phyloP scores from a whole-genome alignment of 1,140 invertebrate species.

The Rhagoletis pomonella region DNA sequence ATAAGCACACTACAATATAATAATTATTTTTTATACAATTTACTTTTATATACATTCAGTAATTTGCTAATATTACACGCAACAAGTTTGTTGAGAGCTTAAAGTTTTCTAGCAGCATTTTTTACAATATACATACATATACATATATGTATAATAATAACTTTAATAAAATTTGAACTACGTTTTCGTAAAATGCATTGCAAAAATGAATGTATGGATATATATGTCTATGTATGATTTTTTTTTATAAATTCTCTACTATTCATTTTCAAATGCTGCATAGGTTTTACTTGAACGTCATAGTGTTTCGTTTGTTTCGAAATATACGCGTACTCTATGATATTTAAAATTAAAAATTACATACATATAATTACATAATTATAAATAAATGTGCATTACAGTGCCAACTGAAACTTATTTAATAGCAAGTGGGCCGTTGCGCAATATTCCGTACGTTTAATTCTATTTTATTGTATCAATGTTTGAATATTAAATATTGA shows the following conservation, averaged over 20 bases:
- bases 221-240: no score
- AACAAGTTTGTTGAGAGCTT: background rate
- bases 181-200: background rate
- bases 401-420: background rate
- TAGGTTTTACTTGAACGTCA: background rate
- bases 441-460: background rate
- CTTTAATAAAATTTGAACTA: background rate
- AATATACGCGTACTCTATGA: constrained; percentile 16
- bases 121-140: constrained; percentile 7
- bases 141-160: constrained; percentile 66
- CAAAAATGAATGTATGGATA: background rate
- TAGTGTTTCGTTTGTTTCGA: background rate
- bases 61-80: constrained; percentile 54
- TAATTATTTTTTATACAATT: constrained; percentile 56
- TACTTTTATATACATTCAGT: constrained; percentile 63
- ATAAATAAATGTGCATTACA: constrained; percentile 40
- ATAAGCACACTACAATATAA: constrained; percentile 31
- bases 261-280: background rate
- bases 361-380: constrained; percentile 3
- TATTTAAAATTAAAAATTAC: constrained; percentile 10
- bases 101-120: constrained; percentile 16
- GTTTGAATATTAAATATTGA: no score
- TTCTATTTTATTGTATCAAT: no score
- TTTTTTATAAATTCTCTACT: constrained; percentile 10
- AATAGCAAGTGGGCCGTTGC: background rate